A percentile compares a stretch with the other conserved stretches of the same genome.
phyloP scores from a whole-genome alignment of 2,797 vertebrate genomes.

The Aulostomus chinensis region DNA sequence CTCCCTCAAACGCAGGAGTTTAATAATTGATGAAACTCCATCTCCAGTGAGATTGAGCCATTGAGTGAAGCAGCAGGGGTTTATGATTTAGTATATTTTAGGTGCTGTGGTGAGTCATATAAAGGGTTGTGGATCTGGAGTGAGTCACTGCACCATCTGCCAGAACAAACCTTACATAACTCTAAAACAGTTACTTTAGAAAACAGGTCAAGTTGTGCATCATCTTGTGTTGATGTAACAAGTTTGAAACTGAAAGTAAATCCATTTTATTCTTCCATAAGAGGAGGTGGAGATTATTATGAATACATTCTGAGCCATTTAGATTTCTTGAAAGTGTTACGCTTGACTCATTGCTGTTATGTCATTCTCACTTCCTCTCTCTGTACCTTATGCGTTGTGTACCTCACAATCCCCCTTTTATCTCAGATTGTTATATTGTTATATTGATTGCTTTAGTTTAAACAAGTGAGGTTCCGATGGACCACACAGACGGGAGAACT shows the following conservation, averaged over 20 bases:
- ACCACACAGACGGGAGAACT: too few relatives aligned
- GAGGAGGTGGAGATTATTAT: not conserved
- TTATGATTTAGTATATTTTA: constrained; percentile 20
- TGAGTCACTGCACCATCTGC: constrained; percentile 59
- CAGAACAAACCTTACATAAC: constrained; percentile 34
- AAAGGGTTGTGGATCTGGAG: constrained; percentile 37
- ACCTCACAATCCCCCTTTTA: too few relatives aligned
- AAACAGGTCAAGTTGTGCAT: constrained; percentile 27
- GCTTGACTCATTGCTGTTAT: constrained; percentile 12
- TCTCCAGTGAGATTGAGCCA: not conserved
- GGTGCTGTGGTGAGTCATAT: constrained; percentile 59
- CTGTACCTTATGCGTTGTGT: not conserved
- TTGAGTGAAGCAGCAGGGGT: constrained; percentile 1
- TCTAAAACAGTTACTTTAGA: constrained; percentile 20
- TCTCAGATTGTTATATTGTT: not conserved
- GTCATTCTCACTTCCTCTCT: not conserved
- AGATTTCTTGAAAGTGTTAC: not conserved
- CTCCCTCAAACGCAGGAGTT: not conserved
- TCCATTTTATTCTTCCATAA: not conserved
- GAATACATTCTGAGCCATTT: not conserved
- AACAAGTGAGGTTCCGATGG: too few relatives aligned
- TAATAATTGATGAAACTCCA: not conserved
- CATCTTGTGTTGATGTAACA: constrained; percentile 25
- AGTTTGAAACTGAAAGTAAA: not conserved
- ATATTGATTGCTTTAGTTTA: too few relatives aligned